Percentiles rank a stretch among this genome's conserved stretches.
These are phyloP conservation scores for Polyploca ridens DNA, from an alignment of 2,888 invertebrate species.

Conservation along the genomic window DNA sequence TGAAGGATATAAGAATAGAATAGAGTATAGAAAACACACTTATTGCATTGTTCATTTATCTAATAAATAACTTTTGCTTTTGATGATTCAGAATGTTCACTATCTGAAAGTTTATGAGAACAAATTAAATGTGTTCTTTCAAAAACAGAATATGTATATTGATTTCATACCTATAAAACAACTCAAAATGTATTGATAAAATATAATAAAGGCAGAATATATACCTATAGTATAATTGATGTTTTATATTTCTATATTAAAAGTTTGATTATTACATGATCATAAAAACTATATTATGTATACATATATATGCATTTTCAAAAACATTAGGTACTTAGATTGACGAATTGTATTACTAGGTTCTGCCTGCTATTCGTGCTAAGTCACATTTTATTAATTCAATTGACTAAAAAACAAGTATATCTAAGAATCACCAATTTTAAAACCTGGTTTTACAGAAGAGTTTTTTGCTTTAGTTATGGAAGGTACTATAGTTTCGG, in stretches of 20 bases:
- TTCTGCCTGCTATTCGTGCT: background rate
- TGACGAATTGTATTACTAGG: background rate
- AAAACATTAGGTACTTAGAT: background rate
- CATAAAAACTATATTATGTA: background rate
- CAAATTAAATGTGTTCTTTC: background rate
- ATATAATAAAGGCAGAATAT: too few species aligned
- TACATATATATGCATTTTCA: background rate
- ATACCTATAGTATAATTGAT: background rate
- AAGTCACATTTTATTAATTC: background rate
- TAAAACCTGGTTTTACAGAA: constrained; percentile 69
- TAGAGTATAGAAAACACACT: background rate
- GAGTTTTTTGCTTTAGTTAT: constrained; percentile 68
- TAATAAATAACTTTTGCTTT: constrained; percentile 3
- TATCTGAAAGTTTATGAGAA: constrained; percentile 8
- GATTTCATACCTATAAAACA: background rate
- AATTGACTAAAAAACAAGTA: background rate
- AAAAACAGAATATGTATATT: background rate
- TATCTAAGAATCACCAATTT: constrained; percentile 52
- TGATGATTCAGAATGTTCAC: constrained; percentile 2
- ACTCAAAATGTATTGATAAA: too few species aligned
- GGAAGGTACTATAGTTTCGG: constrained; percentile 44
- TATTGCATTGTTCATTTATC: constrained; percentile 1
- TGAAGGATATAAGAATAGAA: background rate
- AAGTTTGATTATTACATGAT: background rate
- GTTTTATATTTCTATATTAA: constrained; percentile 1